Base-by-base conservation (phyloP, 1,140 invertebrate species). In the Ruditapes philippinarum region DNA sequence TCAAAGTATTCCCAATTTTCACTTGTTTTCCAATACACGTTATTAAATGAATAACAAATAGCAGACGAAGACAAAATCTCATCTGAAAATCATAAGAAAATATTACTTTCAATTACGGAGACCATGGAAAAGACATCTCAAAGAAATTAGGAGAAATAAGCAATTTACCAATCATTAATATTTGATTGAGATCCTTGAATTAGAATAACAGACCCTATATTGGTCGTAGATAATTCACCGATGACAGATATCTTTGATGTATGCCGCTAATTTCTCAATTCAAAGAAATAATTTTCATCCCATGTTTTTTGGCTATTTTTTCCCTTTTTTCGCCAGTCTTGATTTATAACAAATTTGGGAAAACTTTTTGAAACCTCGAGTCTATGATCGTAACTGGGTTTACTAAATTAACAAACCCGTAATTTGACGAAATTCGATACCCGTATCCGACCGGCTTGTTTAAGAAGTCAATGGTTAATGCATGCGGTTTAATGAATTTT, bases 401-500 rank as follows among this genome's bases (percentile, higher is more conserved):
- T 88, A 62, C 74, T 76, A 88, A 65, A 40, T 45, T 86, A 78
- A 28, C 49, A 78, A 87, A 62, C 51, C 84, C 28, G 42, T 80
- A 80, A 88, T 88, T 80, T 78, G 9, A 80, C 28, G 85, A 88
- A 79, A 88, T 80, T 28, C 5, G 57, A 88, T 57, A 79, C 51
- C 45, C 74, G 42, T 65, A 88, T 62, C 38, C 19, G 1, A 22
- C 49, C n/a, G 19, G 2, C 22, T 38, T 62, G 49, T 54, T 70
- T 54, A 65, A 57, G 76, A 70, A n/a, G 60, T 17, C 51, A 45
- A 42, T 40, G 45, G 49, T 80, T 51, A 79, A 88, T 49, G 60
- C 74, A 65, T 68, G 74, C 42, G 85, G 74, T 79, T 88, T 80
- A 88, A 88, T 80, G 85, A 88, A 79, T 88, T 88, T 88, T 88